Percentiles rank a stretch among this genome's conserved stretches.
Evolutionary conservation across 2,113 vertebrate genomes (phyloP).

Genomic region (Raja brachyura): DNA sequence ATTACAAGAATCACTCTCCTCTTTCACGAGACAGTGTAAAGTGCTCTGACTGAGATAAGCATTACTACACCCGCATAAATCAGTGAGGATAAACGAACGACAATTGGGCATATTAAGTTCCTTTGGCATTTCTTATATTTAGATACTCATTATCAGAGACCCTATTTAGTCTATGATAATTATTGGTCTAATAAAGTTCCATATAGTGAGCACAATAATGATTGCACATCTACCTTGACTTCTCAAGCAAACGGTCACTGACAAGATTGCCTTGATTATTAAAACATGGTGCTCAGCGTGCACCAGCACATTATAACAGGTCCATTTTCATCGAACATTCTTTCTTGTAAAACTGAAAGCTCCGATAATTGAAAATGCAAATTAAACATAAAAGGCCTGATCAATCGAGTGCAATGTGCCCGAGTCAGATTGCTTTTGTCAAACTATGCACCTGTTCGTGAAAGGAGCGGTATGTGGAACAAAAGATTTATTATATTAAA

Average conservation of each 20-base stretch:
- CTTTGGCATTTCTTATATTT: slow-evolving; percentile 6
- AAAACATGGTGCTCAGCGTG: not conserved
- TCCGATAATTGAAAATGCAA: slow-evolving; percentile 30
- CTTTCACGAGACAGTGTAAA: not conserved
- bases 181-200: slow-evolving; percentile 24
- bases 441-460: not conserved
- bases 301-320: not conserved
- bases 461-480: not conserved
- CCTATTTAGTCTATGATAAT: slow-evolving; percentile 18
- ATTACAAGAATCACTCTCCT: slow-evolving; percentile 2
- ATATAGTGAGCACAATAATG: not conserved
- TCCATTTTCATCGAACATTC: not conserved
- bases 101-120: slow-evolving; percentile 11
- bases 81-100: slow-evolving; percentile 17
- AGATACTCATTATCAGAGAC: not conserved
- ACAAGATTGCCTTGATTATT: slow-evolving; percentile 3
- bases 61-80: not conserved
- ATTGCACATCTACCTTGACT: not conserved
- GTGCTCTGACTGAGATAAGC: not conserved
- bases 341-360: slow-evolving; percentile 24
- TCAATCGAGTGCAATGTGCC: not conserved
- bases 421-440: not conserved
- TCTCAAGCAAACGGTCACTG: slow-evolving; percentile 4
- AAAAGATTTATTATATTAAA: not conserved
- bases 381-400: not conserved